phyloP scores from a whole-genome alignment of 2,113 vertebrate genomes.

The Pagrus major region DNA sequence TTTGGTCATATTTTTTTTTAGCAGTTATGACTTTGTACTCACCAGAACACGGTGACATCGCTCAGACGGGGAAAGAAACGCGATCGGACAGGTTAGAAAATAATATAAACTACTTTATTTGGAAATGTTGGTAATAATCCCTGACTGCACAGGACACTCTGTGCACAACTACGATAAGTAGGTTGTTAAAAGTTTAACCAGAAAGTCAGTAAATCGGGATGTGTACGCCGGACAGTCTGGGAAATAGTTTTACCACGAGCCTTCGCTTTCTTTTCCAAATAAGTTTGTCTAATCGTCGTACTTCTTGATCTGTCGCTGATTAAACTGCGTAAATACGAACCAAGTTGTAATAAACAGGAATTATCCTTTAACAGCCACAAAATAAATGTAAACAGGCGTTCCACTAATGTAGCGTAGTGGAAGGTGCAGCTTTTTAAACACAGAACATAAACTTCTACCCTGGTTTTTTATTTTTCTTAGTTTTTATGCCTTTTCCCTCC shows the following conservation, averaged over 20 bases:
- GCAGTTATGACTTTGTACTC: background rate
- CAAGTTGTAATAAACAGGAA: background rate
- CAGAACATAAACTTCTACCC: conserved; percentile 29
- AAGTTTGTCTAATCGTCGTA: background rate
- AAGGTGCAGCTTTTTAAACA: conserved; percentile 68
- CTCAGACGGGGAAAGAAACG: background rate
- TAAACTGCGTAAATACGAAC: background rate
- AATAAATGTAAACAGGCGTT: conserved; percentile 30
- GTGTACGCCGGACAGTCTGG: background rate
- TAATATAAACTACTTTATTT: background rate
- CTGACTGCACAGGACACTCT: background rate
- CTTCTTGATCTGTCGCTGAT: no score
- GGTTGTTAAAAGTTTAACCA: background rate
- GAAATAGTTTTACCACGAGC: no score
- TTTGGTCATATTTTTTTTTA: conserved; percentile 1
- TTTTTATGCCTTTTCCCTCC: background rate
- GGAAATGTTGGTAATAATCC: background rate
- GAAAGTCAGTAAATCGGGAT: background rate
- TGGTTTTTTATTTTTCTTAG: background rate
- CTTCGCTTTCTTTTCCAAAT: background rate
- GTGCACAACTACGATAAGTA: background rate
- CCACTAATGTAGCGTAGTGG: conserved; percentile 37
- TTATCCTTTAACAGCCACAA: conserved; percentile 22
- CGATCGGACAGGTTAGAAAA: background rate
- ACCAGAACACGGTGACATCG: background rate